Conservation (phyloP, 1,140 invertebrate genomes). For the Polypedilum vanderplanki region DNA sequence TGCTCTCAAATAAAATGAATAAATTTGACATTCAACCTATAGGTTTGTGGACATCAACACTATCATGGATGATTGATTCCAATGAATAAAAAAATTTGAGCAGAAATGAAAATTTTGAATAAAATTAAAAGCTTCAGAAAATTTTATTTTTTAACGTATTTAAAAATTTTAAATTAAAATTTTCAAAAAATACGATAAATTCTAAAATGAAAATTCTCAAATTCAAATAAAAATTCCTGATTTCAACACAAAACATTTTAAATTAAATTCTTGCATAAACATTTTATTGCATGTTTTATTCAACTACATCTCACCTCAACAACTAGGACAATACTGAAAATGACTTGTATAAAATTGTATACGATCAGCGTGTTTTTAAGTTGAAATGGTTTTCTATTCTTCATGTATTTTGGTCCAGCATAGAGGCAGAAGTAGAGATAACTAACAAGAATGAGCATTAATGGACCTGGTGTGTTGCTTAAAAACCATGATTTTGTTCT, state of each 20-base stretch:
- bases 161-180: too few relatives aligned
- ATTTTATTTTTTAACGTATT: too few relatives aligned
- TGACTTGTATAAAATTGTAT: conserved; percentile 75
- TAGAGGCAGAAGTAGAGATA: conserved; percentile 65
- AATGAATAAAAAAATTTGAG: too few relatives aligned
- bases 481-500: conserved; percentile 80
- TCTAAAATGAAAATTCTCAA: too few relatives aligned
- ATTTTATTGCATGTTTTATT: too few relatives aligned
- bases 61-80: too few relatives aligned
- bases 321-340: conserved; percentile 64
- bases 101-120: too few relatives aligned
- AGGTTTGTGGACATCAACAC: neutral
- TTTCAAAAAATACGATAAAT: too few relatives aligned
- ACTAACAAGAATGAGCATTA: conserved; percentile 61
- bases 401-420: conserved; percentile 75
- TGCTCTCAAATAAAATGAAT: conserved; percentile 15
- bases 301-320: conserved; percentile 54
- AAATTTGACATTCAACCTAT: conserved; percentile 12
- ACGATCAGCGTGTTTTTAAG: conserved; percentile 66
- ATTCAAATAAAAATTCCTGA: neutral
- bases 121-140: too few relatives aligned
- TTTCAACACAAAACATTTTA: too few relatives aligned
- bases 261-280: neutral
- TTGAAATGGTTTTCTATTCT: conserved; percentile 72
- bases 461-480: conserved; percentile 68